Conservation (phyloP, 2,113 vertebrate genomes). For the Gracilinanus agilis region DNA sequence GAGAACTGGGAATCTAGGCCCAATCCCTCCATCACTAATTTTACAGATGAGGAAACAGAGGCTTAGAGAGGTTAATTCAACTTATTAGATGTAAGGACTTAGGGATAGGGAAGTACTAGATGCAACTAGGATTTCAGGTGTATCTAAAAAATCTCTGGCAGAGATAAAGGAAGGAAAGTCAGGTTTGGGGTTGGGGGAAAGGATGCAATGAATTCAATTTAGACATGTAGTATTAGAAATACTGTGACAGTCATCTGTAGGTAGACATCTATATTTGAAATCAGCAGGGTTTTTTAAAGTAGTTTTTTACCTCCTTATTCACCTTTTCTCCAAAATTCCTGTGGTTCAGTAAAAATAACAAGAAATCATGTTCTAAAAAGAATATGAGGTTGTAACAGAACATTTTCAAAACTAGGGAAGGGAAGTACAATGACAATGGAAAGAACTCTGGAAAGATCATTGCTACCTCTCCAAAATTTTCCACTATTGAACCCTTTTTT, state of each 20-base stretch:
- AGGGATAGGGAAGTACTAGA: not conserved
- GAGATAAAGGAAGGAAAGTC: not conserved
- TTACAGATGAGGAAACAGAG: not conserved
- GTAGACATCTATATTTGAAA: not conserved
- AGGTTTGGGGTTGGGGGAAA: not conserved
- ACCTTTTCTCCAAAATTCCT: not conserved
- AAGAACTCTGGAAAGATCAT: no score
- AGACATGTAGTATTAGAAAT: not conserved
- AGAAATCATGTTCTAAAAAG: not conserved
- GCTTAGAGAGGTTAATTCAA: not conserved
- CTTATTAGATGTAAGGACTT: not conserved
- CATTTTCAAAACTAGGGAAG: no score
- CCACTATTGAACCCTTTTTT: no score
- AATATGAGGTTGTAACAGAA: no score
- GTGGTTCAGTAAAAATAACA: not conserved
- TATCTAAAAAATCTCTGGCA: not conserved
- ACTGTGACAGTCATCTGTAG: not conserved
- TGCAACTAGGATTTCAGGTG: not conserved
- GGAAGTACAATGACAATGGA: no score
- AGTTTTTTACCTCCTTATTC: not conserved
- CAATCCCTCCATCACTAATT: not conserved
- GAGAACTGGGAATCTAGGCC: not conserved
- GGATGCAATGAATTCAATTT: not conserved
- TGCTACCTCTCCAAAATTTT: no score
- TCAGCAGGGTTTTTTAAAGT: not conserved